phyloP scores from a whole-genome alignment of 2,113 vertebrate species.

The Jaculus jaculus region DNA sequence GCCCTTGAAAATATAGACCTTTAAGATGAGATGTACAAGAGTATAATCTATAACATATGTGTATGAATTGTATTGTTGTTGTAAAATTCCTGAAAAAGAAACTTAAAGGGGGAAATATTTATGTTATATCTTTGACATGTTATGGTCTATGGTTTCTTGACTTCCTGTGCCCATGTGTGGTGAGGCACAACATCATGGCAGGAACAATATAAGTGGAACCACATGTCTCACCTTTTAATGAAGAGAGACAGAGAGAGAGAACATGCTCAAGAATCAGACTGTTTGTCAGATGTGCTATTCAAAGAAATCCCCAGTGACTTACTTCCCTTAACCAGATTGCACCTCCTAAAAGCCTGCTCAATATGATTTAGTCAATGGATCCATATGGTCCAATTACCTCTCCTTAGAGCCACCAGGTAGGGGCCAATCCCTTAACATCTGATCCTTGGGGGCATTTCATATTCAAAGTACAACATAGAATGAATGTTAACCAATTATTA shows the following conservation, averaged over 20 bases:
- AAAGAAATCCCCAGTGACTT: neutral
- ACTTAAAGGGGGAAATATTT: neutral
- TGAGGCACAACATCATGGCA: neutral
- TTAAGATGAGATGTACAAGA: conserved; percentile 9
- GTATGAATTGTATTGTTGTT: neutral
- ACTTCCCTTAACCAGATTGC: neutral
- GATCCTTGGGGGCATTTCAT: neutral
- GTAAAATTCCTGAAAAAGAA: neutral
- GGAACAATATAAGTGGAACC: neutral
- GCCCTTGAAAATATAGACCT: conserved; percentile 12
- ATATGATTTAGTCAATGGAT: neutral
- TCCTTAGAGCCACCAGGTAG: neutral
- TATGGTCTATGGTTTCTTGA: neutral
- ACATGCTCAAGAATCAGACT: neutral
- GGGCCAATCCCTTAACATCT: neutral
- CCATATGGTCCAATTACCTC: neutral
- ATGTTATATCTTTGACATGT: neutral
- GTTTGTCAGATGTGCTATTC: no score
- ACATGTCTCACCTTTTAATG: neutral
- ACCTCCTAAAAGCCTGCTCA: neutral
- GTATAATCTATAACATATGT: no score
- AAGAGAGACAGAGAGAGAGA: neutral
- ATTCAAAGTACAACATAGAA: neutral
- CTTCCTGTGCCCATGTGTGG: neutral
- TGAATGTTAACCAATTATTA: conserved; percentile 22